These are phyloP conservation scores for Sarcophaga carnaria DNA, from an alignment of 2,888 invertebrate species.

Conservation along the genomic window DNA sequence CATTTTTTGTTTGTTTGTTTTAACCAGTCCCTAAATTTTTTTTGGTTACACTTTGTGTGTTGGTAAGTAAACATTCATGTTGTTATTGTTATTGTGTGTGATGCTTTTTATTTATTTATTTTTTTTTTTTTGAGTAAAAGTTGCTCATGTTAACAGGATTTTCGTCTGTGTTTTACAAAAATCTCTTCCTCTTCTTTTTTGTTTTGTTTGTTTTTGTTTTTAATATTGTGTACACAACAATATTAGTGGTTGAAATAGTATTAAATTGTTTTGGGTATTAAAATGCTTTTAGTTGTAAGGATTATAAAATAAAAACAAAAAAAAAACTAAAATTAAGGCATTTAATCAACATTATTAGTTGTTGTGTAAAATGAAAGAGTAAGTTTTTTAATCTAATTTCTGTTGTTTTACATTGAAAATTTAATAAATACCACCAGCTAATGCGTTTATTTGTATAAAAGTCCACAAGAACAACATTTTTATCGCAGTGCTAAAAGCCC, in stretches of 20 bases:
- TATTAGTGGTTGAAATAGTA: slow-evolving; percentile 19
- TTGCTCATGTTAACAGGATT: slow-evolving; percentile 48
- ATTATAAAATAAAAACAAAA: not conserved
- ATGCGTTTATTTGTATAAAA: slow-evolving; percentile 1
- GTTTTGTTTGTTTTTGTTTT: too few relatives aligned
- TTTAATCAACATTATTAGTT: not conserved
- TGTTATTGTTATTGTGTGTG: not conserved
- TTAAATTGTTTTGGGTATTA: slow-evolving; percentile 25
- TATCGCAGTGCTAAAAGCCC: not conserved
- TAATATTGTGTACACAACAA: not conserved
- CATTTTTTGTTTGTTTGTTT: not conserved
- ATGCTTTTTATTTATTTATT: not conserved
- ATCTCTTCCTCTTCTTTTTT: not conserved
- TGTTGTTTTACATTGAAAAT: not conserved
- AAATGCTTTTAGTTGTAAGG: slow-evolving; percentile 18
- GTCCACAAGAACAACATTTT: not conserved
- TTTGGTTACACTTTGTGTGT: not conserved
- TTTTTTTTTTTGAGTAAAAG: slow-evolving; percentile 10
- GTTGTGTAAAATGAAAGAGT: not conserved
- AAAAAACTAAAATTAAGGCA: not conserved
- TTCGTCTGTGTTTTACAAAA: slow-evolving; percentile 13
- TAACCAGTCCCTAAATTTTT: slow-evolving; percentile 18
- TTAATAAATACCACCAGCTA: slow-evolving; percentile 14
- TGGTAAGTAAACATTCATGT: slow-evolving; percentile 36
- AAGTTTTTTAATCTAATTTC: slow-evolving; percentile 19